Percentiles rank a stretch among this genome's conserved stretches.
phyloP scores from a whole-genome alignment of 2,113 vertebrate species.

The Oncorhynchus masou region DNA sequence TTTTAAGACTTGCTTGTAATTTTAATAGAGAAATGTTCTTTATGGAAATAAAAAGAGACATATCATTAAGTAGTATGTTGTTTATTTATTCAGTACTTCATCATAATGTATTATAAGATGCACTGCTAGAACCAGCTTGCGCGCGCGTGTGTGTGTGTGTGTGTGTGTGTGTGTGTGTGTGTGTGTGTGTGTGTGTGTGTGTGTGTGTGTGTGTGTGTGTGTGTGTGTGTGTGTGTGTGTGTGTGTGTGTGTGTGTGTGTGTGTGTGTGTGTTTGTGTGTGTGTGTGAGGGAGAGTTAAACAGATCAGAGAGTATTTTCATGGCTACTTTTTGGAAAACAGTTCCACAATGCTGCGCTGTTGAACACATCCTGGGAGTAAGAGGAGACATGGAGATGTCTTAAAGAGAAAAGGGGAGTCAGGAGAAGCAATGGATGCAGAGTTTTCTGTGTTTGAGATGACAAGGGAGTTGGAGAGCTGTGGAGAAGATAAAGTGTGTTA shows the following conservation, averaged over 20 bases:
- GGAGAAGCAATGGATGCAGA: no score
- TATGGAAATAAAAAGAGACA: constrained; percentile 51
- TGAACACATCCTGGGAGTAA: background rate
- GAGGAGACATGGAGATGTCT: background rate
- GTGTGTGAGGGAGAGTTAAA: background rate
- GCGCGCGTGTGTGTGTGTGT: background rate
- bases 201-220: background rate
- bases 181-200: background rate
- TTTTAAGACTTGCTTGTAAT: constrained; percentile 44
- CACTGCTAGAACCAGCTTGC: background rate
- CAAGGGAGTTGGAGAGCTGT: no score
- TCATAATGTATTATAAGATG: background rate
- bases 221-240: background rate
- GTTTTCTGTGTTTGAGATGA: no score
- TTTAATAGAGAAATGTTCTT: constrained; percentile 56
- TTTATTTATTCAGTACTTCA: background rate
- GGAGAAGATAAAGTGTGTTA: no score
- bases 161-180: constrained; percentile 1
- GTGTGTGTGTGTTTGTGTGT: background rate
- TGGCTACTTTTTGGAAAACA: no score
- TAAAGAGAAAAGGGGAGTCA: no score
- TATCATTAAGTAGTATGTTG: constrained; percentile 4
- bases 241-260: background rate
- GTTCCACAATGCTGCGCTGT: no score
- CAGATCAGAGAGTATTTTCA: no score